Percentiles rank a stretch among this genome's conserved stretches.
phyloP scores from a whole-genome alignment of 2,113 vertebrate genomes.

The Chroicocephalus ridibundus region DNA sequence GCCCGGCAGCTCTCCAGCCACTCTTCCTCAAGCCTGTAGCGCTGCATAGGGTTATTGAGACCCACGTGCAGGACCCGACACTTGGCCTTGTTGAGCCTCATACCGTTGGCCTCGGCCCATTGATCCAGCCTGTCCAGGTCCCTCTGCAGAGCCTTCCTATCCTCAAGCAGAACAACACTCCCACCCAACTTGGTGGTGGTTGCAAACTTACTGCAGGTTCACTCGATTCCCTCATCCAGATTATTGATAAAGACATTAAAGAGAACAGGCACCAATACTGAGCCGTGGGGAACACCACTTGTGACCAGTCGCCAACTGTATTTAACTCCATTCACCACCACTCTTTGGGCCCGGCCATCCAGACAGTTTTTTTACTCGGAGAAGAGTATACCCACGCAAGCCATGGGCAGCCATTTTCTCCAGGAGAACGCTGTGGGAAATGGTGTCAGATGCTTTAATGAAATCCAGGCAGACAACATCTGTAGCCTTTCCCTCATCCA shows the following conservation, averaged over 20 bases:
- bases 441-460: neutral
- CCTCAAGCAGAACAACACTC: neutral
- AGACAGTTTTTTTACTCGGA: neutral
- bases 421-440: neutral
- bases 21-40: neutral
- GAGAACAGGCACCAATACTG: accelerated
- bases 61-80: neutral
- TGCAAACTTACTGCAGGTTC: neutral
- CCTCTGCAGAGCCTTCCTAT: neutral
- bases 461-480: neutral
- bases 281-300: neutral
- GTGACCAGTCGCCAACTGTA: accelerated
- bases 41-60: accelerated
- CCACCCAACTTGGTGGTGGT: accelerated
- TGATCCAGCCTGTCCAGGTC: neutral
- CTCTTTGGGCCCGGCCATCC: accelerated
- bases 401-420: accelerated
- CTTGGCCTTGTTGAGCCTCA: neutral
- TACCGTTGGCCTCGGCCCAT: accelerated
- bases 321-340: neutral
- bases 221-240: accelerated
- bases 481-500: neutral
- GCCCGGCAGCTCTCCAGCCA: neutral
- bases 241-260: neutral
- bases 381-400: accelerated